Base-by-base conservation (phyloP, 2,888 invertebrate genomes). In the Drosophila eohydei region DNA sequence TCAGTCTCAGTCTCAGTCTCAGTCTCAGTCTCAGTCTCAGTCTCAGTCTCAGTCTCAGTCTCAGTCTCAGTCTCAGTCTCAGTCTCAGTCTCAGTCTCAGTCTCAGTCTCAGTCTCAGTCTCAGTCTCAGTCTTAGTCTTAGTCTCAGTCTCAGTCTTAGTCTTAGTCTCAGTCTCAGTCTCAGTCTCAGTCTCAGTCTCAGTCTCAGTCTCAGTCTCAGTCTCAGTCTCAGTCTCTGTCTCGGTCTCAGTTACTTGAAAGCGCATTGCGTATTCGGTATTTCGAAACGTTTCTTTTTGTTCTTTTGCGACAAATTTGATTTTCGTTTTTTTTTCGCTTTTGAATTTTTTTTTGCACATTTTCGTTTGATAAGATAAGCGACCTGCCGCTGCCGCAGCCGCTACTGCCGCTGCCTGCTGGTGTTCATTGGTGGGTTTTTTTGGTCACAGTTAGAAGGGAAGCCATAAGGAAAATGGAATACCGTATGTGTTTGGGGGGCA, bases 301-400 rank as follows among this genome's bases (percentile, higher is more conserved):
- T 65, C 14, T 54, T 59, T 63, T 60, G 58, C 9, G 30, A 55
- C 6, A 65, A 60, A 57, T 57, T 57, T 58, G 54, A 12, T 52
- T 44, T 52, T 36, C 30, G 9, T 14, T 44, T 52, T 40, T 32
- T 34, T 21, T 38, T 11, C 30, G 3, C 60, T 38, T 34, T 26
- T 34, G 8, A 16, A 30, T 16, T 54, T 51, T 65, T 41, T 66
- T 69, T 59, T 76, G 77, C 77, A 76, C 76, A 76, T 61, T 61
- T 63, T 50, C 43, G 34, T 32, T 48, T 72, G 76, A 77, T 77
- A 77, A 77, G 76, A 77, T 77, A 77, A 76, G 61, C 32, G 43
- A 44, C 50, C 40, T 56, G 48, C 34, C 8, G 34, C 34, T 34
- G 34, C 34, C 8, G 34, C 34, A 7, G 34, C 34, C 8, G 34